Base-by-base conservation (phyloP, 2,113 vertebrate species). In the Hippoglossus stenolepis region DNA sequence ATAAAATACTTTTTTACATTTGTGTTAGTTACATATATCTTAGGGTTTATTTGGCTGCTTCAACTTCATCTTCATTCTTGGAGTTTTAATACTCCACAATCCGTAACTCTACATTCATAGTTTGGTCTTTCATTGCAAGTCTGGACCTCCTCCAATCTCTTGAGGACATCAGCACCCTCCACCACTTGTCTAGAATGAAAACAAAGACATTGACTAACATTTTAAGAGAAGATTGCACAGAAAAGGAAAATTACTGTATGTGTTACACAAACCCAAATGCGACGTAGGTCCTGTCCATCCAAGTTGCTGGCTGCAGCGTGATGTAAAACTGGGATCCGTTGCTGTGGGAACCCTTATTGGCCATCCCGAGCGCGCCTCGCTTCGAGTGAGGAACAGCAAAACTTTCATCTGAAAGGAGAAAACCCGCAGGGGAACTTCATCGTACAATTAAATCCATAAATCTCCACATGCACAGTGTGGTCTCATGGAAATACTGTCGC, bases 251-350 rank as follows among this genome's bases (percentile, higher is more conserved):
- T 24, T 11, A 65, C 17, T 38, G 3, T 23, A 58, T 38, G 12
- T 35, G 38, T 58, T 26, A 65, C 77, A 96, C 95, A 3, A 91
- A 98, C 97, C 97, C 97, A 82, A 98, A 98, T 70, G 96, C 96
- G 59, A 98, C 94, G 0, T 96, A 95, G 88, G 95, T 96, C 90
- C 69, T 93, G 82, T 99, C 95, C 92, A 97, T 89, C 90, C 97
- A 96, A 10, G 84, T 89, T 10, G 93, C 65, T 67, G 96, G 84
- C 84, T 97, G 95, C n/a, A 98, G 88, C 13, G 96, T 98, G 90
- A 97, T 95, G 80, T 97, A 97, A 90, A 98, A 97, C 83, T 98
- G 96, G 0, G 93, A 97, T 31, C 87, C 91, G 0, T 98, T 99
- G 80, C 84, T 97, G 72, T 98, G 96, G n/a, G 71, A 79, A 47